Base-by-base conservation (phyloP, 2,113 vertebrate genomes). In the Colossoma macropomum region DNA sequence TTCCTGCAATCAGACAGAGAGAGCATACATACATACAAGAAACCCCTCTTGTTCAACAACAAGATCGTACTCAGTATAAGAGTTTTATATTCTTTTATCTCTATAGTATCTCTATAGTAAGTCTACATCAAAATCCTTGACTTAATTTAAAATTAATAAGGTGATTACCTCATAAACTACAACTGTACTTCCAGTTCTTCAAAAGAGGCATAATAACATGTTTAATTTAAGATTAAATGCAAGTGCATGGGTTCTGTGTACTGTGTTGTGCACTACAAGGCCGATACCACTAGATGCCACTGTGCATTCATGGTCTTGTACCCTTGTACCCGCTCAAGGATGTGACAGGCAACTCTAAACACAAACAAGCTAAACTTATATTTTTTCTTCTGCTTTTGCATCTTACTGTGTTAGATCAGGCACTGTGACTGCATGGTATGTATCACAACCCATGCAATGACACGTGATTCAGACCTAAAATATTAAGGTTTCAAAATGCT, bases 231-330 rank as follows among this genome's bases (percentile, higher is more conserved):
- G 15, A 10, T 62, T 9, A 62, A 6, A 62, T 25, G 23, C 4
- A 25, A 25, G 59, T 62, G 12, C 1, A 62, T 9, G 13, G 25
- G 4, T 38, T 8, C 17, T 27, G 65, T 41, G 34, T 41, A n/a
- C 6, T 38, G 15, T 17, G 4, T 15, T 66, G 45, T 54, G 45
- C 59, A 69, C 3, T 74, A 65, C 69, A 69, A 11, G n/a, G 13
- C 1, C 52, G 4, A 12, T 17, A 82, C 70, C 82, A 85, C 83
- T 85, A 87, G 86, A 85, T 85, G 86, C 30, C 83, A 85, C 79
- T 82, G 60, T 82, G 71, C 12, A 56, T 41, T 76, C 77, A 82
- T 11, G 25, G 21, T 62, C 15, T 13, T 30, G 7, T 60, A 11
- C 69, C 17, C 10, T n/a, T 52, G 54, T 48, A n/a, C 25, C 16